phyloP scores from a whole-genome alignment of 2,113 vertebrate species.

The Ochotona curzoniae region DNA sequence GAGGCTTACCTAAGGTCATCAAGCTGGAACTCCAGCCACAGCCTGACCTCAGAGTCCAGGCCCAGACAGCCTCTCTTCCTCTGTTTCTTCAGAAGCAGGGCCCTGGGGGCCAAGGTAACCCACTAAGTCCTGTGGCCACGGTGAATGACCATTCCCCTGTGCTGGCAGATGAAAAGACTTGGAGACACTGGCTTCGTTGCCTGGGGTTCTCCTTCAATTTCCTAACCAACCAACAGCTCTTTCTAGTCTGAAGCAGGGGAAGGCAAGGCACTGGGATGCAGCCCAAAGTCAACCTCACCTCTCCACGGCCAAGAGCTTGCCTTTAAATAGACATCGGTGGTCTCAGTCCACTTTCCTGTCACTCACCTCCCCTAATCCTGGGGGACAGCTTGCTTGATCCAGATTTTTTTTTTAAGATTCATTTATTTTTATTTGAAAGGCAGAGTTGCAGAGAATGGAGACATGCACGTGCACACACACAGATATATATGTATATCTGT shows the following conservation, averaged over 20 bases:
- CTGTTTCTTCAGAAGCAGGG: neutral
- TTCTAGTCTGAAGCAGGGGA: neutral
- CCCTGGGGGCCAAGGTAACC: neutral
- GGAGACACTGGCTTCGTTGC: neutral
- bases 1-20: slow-evolving; percentile 7
- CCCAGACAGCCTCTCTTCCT: neutral
- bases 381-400: neutral
- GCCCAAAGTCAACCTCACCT: neutral
- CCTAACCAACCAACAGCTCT: neutral
- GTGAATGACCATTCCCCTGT: neutral
- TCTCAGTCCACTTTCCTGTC: neutral
- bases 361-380: neutral
- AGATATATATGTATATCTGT: too few relatives aligned
- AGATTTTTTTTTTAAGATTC: too few relatives aligned
- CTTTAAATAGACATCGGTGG: neutral
- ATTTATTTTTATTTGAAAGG: too few relatives aligned
- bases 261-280: neutral
- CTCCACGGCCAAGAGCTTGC: neutral
- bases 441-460: too few relatives aligned
- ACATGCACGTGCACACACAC: too few relatives aligned
- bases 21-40: neutral
- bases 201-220: neutral
- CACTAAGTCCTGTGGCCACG: neutral
- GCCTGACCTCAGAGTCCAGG: neutral
- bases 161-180: neutral